Evolutionary conservation across 2,113 vertebrate genomes (phyloP), one percentile per base, ranked within the genome.

Genomic region (Sinosuthora webbiana): DNA sequence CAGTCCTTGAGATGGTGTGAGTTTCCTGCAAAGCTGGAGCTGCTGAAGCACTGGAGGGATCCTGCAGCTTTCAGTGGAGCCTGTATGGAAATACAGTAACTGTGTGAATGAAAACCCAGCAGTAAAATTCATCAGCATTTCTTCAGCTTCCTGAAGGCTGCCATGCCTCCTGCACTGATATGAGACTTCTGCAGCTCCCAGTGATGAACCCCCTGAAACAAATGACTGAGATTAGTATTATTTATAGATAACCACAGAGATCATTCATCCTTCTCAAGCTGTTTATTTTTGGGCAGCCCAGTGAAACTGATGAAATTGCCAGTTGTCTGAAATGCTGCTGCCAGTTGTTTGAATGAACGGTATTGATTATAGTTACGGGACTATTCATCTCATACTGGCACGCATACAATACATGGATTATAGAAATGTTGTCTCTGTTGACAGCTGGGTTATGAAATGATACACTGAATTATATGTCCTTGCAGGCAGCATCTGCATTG

Each of bases 301-400:
- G 87, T 96, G 93, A 97, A 97, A 95, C 75, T 90, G 95, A 95
- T 90, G 83, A 97, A 94, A 98, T 94, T 96, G 95, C 95, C 94
- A 92, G 96, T 98, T 97, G 91, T 94, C 96, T 98, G 87, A 97
- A 97, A 97, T 94, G 91, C 95, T 94, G 63, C 96, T 97, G 97
- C 96, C 97, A 97, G 95, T 97, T 94, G 87, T 98, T 97, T 96
- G 97, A 97, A 96, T 90, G 95, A 97, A 87, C 83, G 1, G 95
- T 96, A 97, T 93, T 96, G 97, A 97, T 98, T 97, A 91, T 45
- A 94, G 96, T 93, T 94, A 92, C 92, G 95, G 87, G 63, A 95
- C 95, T 92, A 96, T 98, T 97, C 83, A 95, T 97, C 96, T 96
- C 77, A 20, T 19, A 39, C 94, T 96, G 96, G 96, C 96, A 95